Evolutionary conservation across 1,140 invertebrate genomes (phyloP).

Genomic region (Sipha flava): DNA sequence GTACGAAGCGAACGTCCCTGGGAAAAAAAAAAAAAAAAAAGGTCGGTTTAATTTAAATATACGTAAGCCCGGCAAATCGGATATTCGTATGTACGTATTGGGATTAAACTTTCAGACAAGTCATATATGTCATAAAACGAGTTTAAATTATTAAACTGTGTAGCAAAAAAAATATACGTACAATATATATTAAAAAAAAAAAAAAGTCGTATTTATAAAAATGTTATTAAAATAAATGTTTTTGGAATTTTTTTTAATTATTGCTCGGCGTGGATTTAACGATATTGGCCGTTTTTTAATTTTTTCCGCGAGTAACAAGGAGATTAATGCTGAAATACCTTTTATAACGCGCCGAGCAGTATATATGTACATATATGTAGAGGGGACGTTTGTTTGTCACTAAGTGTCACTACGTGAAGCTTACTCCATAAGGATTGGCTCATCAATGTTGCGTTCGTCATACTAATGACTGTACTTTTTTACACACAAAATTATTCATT

Average conservation of each 20-base stretch:
- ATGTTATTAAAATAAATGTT: not conserved
- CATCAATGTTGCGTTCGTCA: not conserved
- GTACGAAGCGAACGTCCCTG: not conserved
- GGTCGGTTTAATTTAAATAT: not conserved
- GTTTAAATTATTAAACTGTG: not conserved
- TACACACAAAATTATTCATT: not conserved
- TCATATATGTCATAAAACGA: not conserved
- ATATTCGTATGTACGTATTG: not conserved
- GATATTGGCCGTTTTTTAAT: not conserved
- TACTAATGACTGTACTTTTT: not conserved
- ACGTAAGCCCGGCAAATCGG: not conserved
- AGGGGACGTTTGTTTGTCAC: not conserved
- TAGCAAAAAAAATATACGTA: not conserved
- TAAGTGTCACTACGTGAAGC: constrained; percentile 8
- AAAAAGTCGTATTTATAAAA: not conserved
- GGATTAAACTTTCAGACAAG: constrained; percentile 12
- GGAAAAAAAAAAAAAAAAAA: not conserved
- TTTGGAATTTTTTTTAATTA: constrained; percentile 7
- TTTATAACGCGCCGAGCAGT: not conserved
- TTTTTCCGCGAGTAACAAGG: not conserved
- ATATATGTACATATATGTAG: no score
- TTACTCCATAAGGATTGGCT: not conserved
- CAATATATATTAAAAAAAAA: not conserved
- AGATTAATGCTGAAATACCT: not conserved
- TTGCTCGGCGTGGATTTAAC: not conserved